Evolutionary conservation across 1,140 invertebrate genomes (phyloP).

Genomic region (Formica exsecta): DNA sequence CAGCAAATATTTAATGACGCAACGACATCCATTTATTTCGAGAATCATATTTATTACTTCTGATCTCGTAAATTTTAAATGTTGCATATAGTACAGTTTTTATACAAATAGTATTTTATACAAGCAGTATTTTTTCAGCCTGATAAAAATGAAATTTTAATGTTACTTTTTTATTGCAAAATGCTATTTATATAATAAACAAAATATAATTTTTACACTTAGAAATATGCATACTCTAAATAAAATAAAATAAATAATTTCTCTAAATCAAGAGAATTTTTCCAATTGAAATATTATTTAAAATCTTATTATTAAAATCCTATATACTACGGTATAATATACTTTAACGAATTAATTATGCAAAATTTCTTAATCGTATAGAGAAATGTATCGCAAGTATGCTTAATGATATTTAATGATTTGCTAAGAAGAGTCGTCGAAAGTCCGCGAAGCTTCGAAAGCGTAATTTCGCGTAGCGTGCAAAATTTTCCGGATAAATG

Average conservation of each 20-base stretch:
- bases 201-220: background rate
- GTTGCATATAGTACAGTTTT: background rate
- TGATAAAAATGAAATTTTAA: conserved; percentile 2
- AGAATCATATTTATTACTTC: background rate
- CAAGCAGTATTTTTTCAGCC: background rate
- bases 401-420: conserved; percentile 47
- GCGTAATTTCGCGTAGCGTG: conserved; percentile 17
- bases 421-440: background rate
- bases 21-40: background rate
- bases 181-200: background rate
- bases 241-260: background rate
- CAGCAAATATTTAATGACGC: background rate
- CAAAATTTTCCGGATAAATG: conserved; percentile 36
- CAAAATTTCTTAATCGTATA: conserved; percentile 22
- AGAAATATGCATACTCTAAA: background rate
- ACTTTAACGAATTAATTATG: background rate
- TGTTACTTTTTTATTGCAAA: background rate
- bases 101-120: background rate
- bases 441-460: conserved; percentile 14
- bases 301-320: background rate
- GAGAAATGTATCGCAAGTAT: conserved; percentile 22
- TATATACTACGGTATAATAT: background rate
- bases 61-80: background rate
- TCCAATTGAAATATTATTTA: too few species aligned
- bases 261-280: background rate